Percentiles rank a stretch among this genome's conserved stretches.
Evolutionary conservation across 2,888 invertebrate species (phyloP).

Genomic region (Meteorus colon): DNA sequence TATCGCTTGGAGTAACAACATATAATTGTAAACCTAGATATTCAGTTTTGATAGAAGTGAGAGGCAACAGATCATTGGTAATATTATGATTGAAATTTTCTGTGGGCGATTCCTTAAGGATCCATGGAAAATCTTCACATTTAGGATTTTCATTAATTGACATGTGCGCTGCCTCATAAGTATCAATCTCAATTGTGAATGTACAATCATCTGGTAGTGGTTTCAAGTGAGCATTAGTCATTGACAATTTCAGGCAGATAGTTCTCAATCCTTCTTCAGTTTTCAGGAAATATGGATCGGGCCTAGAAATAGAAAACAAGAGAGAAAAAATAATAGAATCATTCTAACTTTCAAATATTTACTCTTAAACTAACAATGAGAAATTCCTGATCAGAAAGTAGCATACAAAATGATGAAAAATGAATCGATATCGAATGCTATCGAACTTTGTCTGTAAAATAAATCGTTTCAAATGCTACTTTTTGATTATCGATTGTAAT

Average conservation of each 20-base stretch:
- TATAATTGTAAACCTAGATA: constrained; percentile 67
- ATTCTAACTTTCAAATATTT: background rate
- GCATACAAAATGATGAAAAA: constrained; percentile 5
- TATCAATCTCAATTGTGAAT: constrained; percentile 78
- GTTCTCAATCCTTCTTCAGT: constrained; percentile 78
- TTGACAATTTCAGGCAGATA: constrained; percentile 77
- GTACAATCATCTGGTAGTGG: constrained; percentile 76
- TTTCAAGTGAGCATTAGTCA: constrained; percentile 74
- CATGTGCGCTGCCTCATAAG: constrained; percentile 77
- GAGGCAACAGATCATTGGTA: constrained; percentile 68
- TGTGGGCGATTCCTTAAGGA: constrained; percentile 63
- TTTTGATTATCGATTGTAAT: background rate
- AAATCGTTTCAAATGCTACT: no score
- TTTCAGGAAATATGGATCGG: constrained; percentile 78
- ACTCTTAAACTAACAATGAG: no score
- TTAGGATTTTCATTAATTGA: constrained; percentile 75
- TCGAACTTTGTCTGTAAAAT: no score
- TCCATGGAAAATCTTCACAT: constrained; percentile 75
- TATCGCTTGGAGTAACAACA: constrained; percentile 36
- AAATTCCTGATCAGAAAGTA: no score
- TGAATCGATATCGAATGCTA: background rate
- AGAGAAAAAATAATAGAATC: background rate
- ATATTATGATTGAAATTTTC: constrained; percentile 59
- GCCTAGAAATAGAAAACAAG: constrained; percentile 48
- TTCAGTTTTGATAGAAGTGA: constrained; percentile 72